Base-by-base conservation (phyloP, 2,797 vertebrate genomes). In the Eulemur coronatus region DNA sequence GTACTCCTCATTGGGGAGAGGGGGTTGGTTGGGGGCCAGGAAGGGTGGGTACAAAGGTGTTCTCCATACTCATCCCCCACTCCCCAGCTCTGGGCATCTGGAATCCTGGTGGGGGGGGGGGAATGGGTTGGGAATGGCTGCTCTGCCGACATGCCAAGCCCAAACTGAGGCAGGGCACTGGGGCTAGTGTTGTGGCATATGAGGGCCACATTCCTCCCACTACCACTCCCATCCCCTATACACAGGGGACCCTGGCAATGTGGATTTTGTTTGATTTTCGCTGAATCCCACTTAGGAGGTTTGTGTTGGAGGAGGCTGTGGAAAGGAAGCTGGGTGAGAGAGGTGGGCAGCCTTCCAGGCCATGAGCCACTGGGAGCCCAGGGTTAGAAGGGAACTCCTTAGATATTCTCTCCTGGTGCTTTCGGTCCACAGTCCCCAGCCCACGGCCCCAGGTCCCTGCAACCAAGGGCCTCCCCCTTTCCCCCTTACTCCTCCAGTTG, bases 241-340 rank as follows among this genome's bases (percentile, higher is more conserved):
- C 30, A 22, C 67, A 28, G 75, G 20, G 63, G 67, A n/a, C 48
- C 5, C 30, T 30, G 33, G 61, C 82, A 14, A 48, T 67, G 24
- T 41, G 85, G 24, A 35, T 59, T 92, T 82, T 67, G 65, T 88
- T 94, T 94, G 89, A 35, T 81, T 90, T 97, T 90, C 86, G n/a
- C 89, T 79, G 85, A 63, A 84, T 86, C 61, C 50, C 46, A 28
- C 26, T 94, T 79, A 57, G 50, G 85, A 95, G 85, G 57, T 79
- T 95, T 81, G 91, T 81, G 75, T 95, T 91, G 89, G 95, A 95
- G 50, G 63, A 88, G n/a, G 50, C 57, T 50, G n/a, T 90, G 78
- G 72, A 76, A 85, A 95, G 48, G 85, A 79, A 69, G n/a, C 50
- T 12, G 22, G n/a, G 35, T 43, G 69, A 88, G 43, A 61, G 63